Evolutionary conservation across 2,888 invertebrate species (phyloP), one percentile per base, ranked within the genome.

Genomic region (Urechis unicinctus): DNA sequence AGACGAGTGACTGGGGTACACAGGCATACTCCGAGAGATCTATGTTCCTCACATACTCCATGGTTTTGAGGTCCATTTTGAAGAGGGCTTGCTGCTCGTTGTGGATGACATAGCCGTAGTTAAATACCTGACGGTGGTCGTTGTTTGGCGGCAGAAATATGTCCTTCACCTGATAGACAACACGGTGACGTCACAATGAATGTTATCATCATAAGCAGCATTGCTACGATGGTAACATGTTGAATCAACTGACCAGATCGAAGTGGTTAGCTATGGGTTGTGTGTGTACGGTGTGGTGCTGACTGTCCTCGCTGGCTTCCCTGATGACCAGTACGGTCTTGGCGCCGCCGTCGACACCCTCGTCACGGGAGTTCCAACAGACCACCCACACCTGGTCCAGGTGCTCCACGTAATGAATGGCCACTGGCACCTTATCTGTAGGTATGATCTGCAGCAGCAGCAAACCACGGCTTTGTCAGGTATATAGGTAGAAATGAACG

Each of bases 321-420:
- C 87, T 77, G 62, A 88, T 86, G n/a, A 88, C 76, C 70, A 86
- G 84, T 50, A 86, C 82, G 2, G 86, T 86, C 74, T 86, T 86
- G 55, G 83, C 81, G 2, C 85, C 85, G 48, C 81, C 80, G 64
- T 83, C 81, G 4, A 9, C 25, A 28, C 26, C 51, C 5, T 68
- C 65, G n/a, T n/a, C n/a, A n/a, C n/a, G n/a, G n/a, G n/a, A n/a
- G 47, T 85, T 81, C 86, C 86, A 87, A 72, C 86, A 86, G 53
- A 87, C 74, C 22, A 87, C 82, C 88, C 87, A 88, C 1, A 88
- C 84, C 75, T 88, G 87, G 73, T 88, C 87, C 62, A 87, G 75
- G 66, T 85, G 84, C 17, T 84, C 82, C 1, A 88, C 84, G 73
- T 88, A 87, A 70, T 84, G 82, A 46, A 88, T 75, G 61, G 85